These are phyloP conservation scores for Ptychobarbus kaznakovi DNA, from an alignment of 2,797 vertebrate genomes.

Conservation along the genomic window DNA sequence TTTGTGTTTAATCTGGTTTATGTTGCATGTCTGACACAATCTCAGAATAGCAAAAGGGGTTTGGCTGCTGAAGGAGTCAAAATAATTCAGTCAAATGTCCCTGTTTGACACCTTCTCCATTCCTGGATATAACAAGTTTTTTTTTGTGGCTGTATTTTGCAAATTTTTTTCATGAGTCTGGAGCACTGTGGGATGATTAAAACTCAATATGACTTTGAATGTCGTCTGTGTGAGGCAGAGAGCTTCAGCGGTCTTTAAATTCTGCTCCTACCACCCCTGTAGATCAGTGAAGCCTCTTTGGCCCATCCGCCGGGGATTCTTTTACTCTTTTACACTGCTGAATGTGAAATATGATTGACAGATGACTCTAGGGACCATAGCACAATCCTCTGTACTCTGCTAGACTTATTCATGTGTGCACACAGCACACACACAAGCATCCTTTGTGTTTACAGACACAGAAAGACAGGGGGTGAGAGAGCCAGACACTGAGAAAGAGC, in stretches of 20 bases:
- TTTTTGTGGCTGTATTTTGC: conserved; percentile 51
- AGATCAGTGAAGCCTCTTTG: conserved; percentile 79
- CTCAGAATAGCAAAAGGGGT: background rate
- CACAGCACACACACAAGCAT: conserved; percentile 49
- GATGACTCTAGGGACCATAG: conserved; percentile 76
- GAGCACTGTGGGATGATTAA: conserved; percentile 72
- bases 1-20: conserved; percentile 59
- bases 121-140: conserved; percentile 43
- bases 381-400: conserved; percentile 69
- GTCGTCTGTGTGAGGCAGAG: conserved; percentile 69
- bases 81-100: conserved; percentile 51
- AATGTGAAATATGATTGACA: conserved; percentile 82
- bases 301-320: conserved; percentile 73
- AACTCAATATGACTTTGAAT: conserved; percentile 77
- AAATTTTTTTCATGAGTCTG: conserved; percentile 59
- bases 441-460: conserved; percentile 39
- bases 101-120: conserved; percentile 50
- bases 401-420: conserved; percentile 71
- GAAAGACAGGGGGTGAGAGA: conserved; percentile 2
- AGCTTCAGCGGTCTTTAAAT: conserved; percentile 72
- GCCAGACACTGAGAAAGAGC: conserved; percentile 16
- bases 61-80: conserved; percentile 42
- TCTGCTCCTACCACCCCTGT: conserved; percentile 72
- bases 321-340: conserved; percentile 59
- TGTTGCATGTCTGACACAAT: conserved; percentile 51